Evolutionary conservation across 2,888 invertebrate species (phyloP).

Genomic region (Amblyjoppa fuscipennis): DNA sequence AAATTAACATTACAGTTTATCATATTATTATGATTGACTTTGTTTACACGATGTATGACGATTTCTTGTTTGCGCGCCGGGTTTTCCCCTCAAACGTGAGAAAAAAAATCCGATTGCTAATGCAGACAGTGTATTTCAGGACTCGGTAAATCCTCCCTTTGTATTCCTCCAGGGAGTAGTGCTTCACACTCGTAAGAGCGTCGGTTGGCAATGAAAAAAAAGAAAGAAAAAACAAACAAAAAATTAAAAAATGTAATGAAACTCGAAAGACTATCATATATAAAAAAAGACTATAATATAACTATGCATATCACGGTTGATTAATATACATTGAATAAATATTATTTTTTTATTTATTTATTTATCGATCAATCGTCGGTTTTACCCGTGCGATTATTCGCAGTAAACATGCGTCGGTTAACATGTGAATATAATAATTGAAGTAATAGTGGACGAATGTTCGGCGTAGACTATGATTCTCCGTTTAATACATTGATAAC

Average conservation of each 20-base stretch:
- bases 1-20: neutral
- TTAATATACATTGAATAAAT: neutral
- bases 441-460: constrained; percentile 15
- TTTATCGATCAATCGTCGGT: neutral
- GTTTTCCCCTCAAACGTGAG: no score
- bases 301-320: neutral
- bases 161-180: no score
- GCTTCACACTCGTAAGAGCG: no score
- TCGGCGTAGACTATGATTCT: constrained; percentile 51
- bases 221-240: no score
- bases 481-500: constrained; percentile 61
- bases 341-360: neutral
- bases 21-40: neutral
- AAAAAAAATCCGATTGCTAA: no score
- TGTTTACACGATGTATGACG: neutral
- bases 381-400: constrained; percentile 17
- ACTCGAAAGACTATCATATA: neutral
- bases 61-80: neutral
- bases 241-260: neutral
- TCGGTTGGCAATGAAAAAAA: no score
- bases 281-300: neutral
- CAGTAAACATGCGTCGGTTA: constrained; percentile 7
- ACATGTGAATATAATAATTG: constrained; percentile 25
- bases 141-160: no score
- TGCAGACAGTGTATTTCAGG: no score